Base-by-base conservation (phyloP, 2,888 invertebrate species). In the Lasioglossum calceatum region DNA sequence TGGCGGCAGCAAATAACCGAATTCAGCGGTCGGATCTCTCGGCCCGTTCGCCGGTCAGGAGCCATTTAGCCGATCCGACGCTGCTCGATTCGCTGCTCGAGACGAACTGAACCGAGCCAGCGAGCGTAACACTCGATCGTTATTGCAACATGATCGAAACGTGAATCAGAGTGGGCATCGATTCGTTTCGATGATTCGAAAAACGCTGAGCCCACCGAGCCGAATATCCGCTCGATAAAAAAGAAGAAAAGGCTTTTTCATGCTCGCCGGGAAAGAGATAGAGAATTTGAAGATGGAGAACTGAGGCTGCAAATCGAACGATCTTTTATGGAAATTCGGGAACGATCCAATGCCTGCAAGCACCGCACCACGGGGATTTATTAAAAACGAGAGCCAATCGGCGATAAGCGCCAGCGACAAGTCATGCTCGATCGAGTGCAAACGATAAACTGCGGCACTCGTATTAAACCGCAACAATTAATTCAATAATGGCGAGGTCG, bases 401-500 rank as follows among this genome's bases (percentile, higher is more conserved):
- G 36, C 77, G 85, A 82, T 87, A 87, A 84, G 76, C 77, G 54
- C 75, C 32, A 4, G 67, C 67, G 54, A 72, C 54, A 36, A 71
- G 73, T 81, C 79, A 80, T 78, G 87, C 84, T 88, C 64, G 84
- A 82, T 82, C 87, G 80, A 77, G 84, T 61, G 77, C 58, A 70
- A 81, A 85, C 83, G 85, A 88, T 88, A 87, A 87, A 88, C 85
- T 77, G 77, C 61, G 71, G 27, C 42, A 2, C 47, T 70, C 75
- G 75, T 82, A 86, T 84, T 87, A 84, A 84, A 88, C 79, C 87
- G 87, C 82, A 88, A 85, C 83, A 87, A 88, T 88, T 87, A 88
- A 88, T 88, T 85, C 78, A 84, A 85, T 87, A 88, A 88, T 85
- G 81, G 82, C 81, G 73, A 67, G 84, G 67, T 80, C 84, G 75